phyloP scores from a whole-genome alignment of 2,113 vertebrate species.

The Peromyscus polionotus region DNA sequence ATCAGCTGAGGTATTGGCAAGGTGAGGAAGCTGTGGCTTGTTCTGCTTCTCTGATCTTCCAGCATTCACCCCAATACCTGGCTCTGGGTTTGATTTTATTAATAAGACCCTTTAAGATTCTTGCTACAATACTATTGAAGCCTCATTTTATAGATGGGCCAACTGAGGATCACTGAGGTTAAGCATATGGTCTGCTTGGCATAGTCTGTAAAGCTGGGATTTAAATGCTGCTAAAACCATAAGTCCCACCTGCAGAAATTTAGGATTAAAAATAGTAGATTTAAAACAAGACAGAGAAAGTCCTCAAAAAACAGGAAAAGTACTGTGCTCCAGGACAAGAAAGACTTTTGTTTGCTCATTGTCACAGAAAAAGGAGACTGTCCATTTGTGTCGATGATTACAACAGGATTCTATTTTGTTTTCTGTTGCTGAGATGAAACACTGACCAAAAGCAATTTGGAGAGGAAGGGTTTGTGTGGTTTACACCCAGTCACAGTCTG shows the following conservation, averaged over 20 bases:
- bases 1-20: too few relatives aligned
- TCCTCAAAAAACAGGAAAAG: background rate
- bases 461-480: background rate
- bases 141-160: background rate
- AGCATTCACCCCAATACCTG: too few relatives aligned
- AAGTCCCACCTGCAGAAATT: background rate
- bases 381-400: background rate
- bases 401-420: background rate
- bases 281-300: background rate
- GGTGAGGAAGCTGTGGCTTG: too few relatives aligned
- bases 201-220: background rate
- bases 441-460: background rate
- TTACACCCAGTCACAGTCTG: background rate
- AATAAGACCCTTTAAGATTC: too few relatives aligned
- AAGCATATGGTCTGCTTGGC: background rate
- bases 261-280: background rate
- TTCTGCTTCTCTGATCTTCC: too few relatives aligned
- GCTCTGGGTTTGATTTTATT: too few relatives aligned
- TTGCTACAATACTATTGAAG: background rate
- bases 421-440: background rate
- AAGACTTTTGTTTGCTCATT: background rate
- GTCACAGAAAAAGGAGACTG: slow-evolving; percentile 4
- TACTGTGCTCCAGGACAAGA: background rate
- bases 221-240: background rate
- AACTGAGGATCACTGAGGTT: background rate